Base-by-base conservation (phyloP, 1,140 invertebrate species). In the Cotesia vestalis region DNA sequence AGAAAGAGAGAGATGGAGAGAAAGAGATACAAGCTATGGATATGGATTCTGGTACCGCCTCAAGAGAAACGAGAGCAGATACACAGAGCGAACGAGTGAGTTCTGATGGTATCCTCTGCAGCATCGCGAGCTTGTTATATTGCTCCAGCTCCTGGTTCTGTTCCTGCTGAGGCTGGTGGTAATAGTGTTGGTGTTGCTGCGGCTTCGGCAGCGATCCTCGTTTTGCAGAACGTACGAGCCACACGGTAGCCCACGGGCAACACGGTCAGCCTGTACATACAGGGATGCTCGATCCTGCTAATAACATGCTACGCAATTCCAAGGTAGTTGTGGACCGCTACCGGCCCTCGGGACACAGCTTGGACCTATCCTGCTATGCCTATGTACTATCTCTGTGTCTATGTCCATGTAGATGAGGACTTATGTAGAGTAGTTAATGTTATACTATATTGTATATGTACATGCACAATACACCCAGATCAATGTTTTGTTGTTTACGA, bases 301-400 rank as follows among this genome's bases (percentile, higher is more conserved):
- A 79, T 77, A 76, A 77, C 72, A 79, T 69, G 79, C 78, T 80
- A 76, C 66, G 78, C 77, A 74, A 80, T 72, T 72, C 63, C 64
- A 67, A 51, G 55, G 71, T 72, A 62, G 77, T 78, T 78, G 77
- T 77, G 79, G 51, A 67, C 36, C 66, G 66, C 77, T 78, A 80
- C 78, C 77, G 75, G 73, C 73, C 76, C 63, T 52, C 53, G 17
- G 71, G 71, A 72, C 71, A 72, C 53, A 62, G 55, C 64, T 55
- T 67, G 40, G 40, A 72, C 51, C 35, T 66, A 66, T 11, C 6
- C 40, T 46, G 27, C 27, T 11, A 46, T 64, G 46, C 11, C 9
- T 40, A 9, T 64, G 35, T 46, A 36, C 35, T 38, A 17, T 4
- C 36, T 14, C 40, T 64, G 8, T 64, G 12, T 57, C 6, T 17